These are phyloP conservation scores for Hydractinia symbiolongicarpus DNA, from an alignment of 30 jellyfish, hydroid and myxozoan genomes.

Conservation along the genomic window DNA sequence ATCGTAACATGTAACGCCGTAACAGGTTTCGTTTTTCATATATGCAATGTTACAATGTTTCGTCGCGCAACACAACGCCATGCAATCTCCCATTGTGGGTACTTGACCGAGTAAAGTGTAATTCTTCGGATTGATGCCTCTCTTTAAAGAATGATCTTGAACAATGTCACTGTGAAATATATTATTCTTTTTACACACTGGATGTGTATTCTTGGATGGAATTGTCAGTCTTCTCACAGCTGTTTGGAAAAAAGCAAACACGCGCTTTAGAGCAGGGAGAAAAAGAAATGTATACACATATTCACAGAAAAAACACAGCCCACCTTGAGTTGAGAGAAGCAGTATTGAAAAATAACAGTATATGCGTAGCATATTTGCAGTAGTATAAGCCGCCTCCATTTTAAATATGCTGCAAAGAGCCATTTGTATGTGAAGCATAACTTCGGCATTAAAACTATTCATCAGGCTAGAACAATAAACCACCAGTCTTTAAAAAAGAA, in stretches of 20 bases:
- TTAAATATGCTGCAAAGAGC: too few species aligned
- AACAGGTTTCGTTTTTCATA: slow-evolving; percentile 83
- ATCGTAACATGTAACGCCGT: slow-evolving; percentile 84
- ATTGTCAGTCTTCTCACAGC: slow-evolving; percentile 29
- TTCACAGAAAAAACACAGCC: background rate
- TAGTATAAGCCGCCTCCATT: too few species aligned
- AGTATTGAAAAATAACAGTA: too few species aligned
- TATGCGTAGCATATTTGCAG: too few species aligned
- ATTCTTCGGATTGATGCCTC: slow-evolving; percentile 73
- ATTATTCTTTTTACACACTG: slow-evolving; percentile 72
- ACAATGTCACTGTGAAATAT: slow-evolving; percentile 82
- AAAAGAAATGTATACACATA: background rate
- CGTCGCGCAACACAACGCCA: slow-evolving; percentile 94
- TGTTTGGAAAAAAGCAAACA: slow-evolving; percentile 5
- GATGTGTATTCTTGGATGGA: slow-evolving; percentile 78
- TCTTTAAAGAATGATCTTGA: slow-evolving; percentile 38
- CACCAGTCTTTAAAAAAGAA: too few species aligned
- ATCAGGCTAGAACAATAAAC: too few species aligned
- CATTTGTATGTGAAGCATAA: too few species aligned
- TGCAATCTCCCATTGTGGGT: slow-evolving; percentile 89
- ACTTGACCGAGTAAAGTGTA: slow-evolving; percentile 89
- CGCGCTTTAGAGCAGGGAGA: background rate
- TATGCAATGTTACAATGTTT: slow-evolving; percentile 86
- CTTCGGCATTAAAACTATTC: too few species aligned
- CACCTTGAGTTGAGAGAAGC: background rate